Conservation (phyloP, 1,140 invertebrate genomes). For the Drosophila kikkawai region DNA sequence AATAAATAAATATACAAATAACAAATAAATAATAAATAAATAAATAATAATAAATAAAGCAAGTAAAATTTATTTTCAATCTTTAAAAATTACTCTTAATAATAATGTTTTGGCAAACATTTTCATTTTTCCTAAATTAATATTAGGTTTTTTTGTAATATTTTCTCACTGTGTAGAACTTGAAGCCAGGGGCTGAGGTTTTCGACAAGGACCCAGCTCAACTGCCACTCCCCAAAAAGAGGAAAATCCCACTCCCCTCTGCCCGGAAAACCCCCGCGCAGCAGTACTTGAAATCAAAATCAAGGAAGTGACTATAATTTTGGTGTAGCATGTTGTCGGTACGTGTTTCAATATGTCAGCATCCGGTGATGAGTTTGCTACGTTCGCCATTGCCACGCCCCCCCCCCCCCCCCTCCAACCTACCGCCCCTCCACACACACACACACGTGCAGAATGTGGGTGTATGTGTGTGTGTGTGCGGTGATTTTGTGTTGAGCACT, state of each 20-base stretch:
- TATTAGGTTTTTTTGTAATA: background rate
- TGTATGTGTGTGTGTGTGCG: slow-evolving; percentile 42
- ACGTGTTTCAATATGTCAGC: slow-evolving; percentile 85
- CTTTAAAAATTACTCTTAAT: too few species aligned
- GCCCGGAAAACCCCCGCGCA: slow-evolving; percentile 8
- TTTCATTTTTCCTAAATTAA: background rate
- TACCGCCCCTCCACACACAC: slow-evolving; percentile 16
- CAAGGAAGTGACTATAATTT: slow-evolving; percentile 85
- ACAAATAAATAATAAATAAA: too few species aligned
- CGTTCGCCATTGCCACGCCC: slow-evolving; percentile 54
- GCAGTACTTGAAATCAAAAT: slow-evolving; percentile 83
- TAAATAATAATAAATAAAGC: too few species aligned
- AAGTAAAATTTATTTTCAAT: too few species aligned
- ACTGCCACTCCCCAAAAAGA: slow-evolving; percentile 13
- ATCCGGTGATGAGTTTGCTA: slow-evolving; percentile 83
- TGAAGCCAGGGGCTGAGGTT: background rate
- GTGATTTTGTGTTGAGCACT: slow-evolving; percentile 79
- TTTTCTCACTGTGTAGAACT: background rate
- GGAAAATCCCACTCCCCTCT: background rate
- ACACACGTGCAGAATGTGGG: slow-evolving; percentile 17
- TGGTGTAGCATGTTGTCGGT: slow-evolving; percentile 85
- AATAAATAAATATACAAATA: too few species aligned
- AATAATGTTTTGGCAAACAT: background rate
- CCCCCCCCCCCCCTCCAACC: slow-evolving; percentile 3
- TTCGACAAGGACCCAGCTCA: slow-evolving; percentile 38